These are phyloP conservation scores for Phalanger gymnotis DNA, from an alignment of 2,797 vertebrate species.

Conservation along the genomic window DNA sequence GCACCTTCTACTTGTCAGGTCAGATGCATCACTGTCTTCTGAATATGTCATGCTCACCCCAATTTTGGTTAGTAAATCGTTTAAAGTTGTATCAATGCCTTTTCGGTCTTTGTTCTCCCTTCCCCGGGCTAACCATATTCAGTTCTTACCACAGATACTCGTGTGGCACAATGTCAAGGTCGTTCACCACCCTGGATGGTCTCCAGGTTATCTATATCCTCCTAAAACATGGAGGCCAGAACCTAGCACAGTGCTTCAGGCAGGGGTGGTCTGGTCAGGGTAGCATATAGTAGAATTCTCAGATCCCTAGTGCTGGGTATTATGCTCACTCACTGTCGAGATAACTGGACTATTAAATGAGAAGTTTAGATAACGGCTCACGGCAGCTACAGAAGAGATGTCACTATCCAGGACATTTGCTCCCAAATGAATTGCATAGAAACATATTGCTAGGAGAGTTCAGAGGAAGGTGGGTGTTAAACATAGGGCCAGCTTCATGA, in stretches of 20 bases:
- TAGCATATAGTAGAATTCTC: not conserved
- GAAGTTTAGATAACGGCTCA: not conserved
- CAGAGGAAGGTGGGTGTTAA: not conserved
- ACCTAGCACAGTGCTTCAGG: not conserved
- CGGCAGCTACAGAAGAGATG: not conserved
- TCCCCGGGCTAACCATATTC: not conserved
- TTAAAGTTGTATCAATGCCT: not conserved
- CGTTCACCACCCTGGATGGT: not conserved
- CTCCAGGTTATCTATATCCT: not conserved
- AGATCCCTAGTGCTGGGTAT: not conserved
- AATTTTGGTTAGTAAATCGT: not conserved
- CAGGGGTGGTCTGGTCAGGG: not conserved
- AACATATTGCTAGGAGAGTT: not conserved
- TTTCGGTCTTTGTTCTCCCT: not conserved
- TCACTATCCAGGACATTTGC: not conserved
- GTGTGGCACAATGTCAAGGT: not conserved
- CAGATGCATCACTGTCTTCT: not conserved
- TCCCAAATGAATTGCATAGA: not conserved
- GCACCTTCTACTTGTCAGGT: not conserved
- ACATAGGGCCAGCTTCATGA: not conserved
- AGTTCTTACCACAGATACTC: not conserved
- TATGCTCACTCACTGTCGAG: not conserved
- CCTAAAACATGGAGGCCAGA: not conserved
- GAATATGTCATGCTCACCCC: not conserved
- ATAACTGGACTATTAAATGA: not conserved